A percentile compares a stretch with the other conserved stretches of the same genome.
Evolutionary conservation across 2,797 vertebrate genomes (phyloP).

Genomic region (Triplophysa bombifrons): DNA sequence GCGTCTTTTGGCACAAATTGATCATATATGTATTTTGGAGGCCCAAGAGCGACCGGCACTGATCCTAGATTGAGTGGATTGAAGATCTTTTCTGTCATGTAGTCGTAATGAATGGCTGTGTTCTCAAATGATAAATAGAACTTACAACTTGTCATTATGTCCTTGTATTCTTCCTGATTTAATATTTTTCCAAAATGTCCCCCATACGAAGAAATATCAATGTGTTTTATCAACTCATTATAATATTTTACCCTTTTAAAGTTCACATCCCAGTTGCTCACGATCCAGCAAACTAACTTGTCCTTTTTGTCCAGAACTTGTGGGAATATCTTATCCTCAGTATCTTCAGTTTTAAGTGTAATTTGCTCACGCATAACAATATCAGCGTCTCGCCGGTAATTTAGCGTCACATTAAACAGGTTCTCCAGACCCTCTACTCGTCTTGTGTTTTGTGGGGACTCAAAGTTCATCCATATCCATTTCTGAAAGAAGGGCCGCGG

Average conservation of each 20-base stretch:
- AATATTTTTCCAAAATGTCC: neutral
- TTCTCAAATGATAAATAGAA: constrained; percentile 49
- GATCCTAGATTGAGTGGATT: constrained; percentile 33
- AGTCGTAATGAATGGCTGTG: constrained; percentile 4
- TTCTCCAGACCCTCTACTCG: constrained; percentile 20
- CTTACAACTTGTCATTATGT: constrained; percentile 31
- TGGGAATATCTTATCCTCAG: constrained; percentile 33
- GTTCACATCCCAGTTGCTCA: constrained; percentile 44
- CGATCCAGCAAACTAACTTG: constrained; percentile 44
- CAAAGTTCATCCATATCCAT: constrained; percentile 50
- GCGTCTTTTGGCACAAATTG: constrained; percentile 24
- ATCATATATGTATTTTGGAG: constrained; percentile 31
- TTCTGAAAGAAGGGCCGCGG: constrained; percentile 38
- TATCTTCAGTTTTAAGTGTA: constrained; percentile 46
- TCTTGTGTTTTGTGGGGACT: constrained; percentile 34
- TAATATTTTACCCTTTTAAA: constrained; percentile 28
- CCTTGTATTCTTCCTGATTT: neutral
- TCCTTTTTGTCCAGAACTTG: constrained; percentile 36
- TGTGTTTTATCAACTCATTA: constrained; percentile 20
- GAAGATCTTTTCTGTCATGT: constrained; percentile 45
- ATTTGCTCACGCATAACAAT: constrained; percentile 38
- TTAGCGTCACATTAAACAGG: constrained; percentile 44
- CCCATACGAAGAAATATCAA: neutral
- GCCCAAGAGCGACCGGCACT: constrained; percentile 38
- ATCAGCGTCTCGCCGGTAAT: constrained; percentile 41